Evolutionary conservation across 2,888 invertebrate species (phyloP).

Genomic region (Endomychus coccineus): DNA sequence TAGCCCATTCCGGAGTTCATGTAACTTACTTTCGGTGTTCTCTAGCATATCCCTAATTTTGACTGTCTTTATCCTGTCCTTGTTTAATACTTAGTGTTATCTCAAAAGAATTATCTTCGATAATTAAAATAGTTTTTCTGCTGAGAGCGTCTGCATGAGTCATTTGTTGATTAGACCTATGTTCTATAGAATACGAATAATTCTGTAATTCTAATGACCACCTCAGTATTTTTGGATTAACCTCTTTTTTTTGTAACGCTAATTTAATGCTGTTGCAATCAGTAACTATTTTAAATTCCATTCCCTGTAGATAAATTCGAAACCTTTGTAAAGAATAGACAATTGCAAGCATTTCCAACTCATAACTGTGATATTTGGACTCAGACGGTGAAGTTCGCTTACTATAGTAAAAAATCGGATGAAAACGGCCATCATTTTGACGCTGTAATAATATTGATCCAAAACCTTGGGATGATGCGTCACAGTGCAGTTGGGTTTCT

Average conservation of each 20-base stretch:
- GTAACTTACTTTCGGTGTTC: slow-evolving; percentile 8
- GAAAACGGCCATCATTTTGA: slow-evolving; percentile 23
- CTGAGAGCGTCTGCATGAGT: slow-evolving; percentile 29
- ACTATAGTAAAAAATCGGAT: slow-evolving; percentile 32
- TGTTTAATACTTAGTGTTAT: slow-evolving; percentile 15
- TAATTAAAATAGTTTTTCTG: slow-evolving; percentile 14
- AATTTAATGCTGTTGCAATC: slow-evolving; percentile 26
- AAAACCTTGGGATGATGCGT: slow-evolving; percentile 29
- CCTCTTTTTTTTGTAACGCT: slow-evolving; percentile 26
- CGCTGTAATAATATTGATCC: slow-evolving; percentile 31
- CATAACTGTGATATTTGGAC: slow-evolving; percentile 31
- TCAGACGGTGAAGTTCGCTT: slow-evolving; percentile 28
- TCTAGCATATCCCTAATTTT: slow-evolving; percentile 17
- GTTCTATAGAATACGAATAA: slow-evolving; percentile 24
- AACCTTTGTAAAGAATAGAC: slow-evolving; percentile 28
- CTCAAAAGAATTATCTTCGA: slow-evolving; percentile 17
- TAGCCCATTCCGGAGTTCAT: slow-evolving; percentile 11
- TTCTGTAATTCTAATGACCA: slow-evolving; percentile 26
- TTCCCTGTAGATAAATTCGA: slow-evolving; percentile 26
- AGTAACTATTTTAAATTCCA: slow-evolving; percentile 27
- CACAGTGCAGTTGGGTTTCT: slow-evolving; percentile 32
- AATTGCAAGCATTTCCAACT: slow-evolving; percentile 27
- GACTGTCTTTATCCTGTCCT: slow-evolving; percentile 18
- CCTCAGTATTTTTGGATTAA: slow-evolving; percentile 27
- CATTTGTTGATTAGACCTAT: slow-evolving; percentile 24